Evolutionary conservation across 2,797 vertebrate species (phyloP).

Genomic region (Phoeniculus purpureus): DNA sequence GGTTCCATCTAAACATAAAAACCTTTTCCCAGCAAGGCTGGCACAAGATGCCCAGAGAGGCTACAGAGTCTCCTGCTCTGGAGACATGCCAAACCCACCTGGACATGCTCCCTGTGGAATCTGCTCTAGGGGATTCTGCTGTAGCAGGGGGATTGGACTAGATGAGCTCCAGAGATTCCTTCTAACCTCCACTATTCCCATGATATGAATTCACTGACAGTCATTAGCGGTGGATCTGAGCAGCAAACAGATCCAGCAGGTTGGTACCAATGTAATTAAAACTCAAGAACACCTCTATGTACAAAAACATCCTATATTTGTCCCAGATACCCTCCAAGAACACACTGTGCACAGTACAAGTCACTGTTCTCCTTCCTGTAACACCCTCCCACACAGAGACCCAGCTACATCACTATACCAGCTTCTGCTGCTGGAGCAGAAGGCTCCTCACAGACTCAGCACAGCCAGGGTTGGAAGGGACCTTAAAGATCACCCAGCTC

Average conservation of each 20-base stretch:
- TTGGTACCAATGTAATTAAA: neutral
- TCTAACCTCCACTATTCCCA: too few species aligned
- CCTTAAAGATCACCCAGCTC: too few species aligned
- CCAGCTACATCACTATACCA: fast-evolving
- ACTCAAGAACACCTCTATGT: neutral
- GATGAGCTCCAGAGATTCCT: too few species aligned
- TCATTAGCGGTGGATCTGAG: neutral
- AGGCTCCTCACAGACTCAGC: neutral
- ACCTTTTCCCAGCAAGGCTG: too few species aligned
- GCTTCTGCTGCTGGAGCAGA: neutral
- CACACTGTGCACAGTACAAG: fast-evolving
- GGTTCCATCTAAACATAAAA: too few species aligned
- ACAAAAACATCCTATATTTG: neutral
- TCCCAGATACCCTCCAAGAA: neutral
- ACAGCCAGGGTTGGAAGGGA: too few species aligned
- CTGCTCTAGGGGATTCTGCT: too few species aligned
- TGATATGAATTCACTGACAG: neutral
- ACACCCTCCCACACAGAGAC: neutral
- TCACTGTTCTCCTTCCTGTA: neutral
- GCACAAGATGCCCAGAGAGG: too few species aligned
- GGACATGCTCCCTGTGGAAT: too few species aligned
- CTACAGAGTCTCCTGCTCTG: too few species aligned
- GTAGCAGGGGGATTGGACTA: too few species aligned
- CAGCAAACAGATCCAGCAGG: neutral
- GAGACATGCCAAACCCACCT: too few species aligned